Base-by-base conservation (phyloP, 2,797 vertebrate genomes). In the Hippoglossus hippoglossus region DNA sequence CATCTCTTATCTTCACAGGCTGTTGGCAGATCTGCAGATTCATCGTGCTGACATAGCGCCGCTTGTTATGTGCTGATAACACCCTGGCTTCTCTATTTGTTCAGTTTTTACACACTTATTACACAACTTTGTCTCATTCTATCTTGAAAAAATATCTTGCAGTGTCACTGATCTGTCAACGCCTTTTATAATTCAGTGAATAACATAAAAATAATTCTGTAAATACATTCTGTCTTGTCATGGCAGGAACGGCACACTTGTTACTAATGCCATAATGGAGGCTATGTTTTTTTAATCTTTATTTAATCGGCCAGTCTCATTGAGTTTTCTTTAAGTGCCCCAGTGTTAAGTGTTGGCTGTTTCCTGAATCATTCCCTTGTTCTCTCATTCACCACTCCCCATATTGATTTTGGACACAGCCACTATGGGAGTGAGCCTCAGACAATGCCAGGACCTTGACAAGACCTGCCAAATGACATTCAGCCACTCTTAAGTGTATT, bases 1-100 rank as follows among this genome's bases (percentile, higher is more conserved):
- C 53, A 39, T 64, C 44, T 71, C 28, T 75, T 81, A 75, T 81
- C 67, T 49, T 31, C 28, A 68, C 59, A 24, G 58, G 36, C 71
- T 55, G 44, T 34, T 31, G 6, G 1, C 61, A 66, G 50, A 70
- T 62, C 25, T 61, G 56, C 72, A 52, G 0, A 46, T 12, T 80
- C 79, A 81, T 75, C 15, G 44, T 46, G 44, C 44, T 16, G 5
- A 46, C 16, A n/a, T 46, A 19, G 44, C 18, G 16, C 15, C 5
- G 1, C 44, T 16, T 46, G 44, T 19, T 46, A 16, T 16, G 7
- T 19, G 16, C 16, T 46, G 44, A 46, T 46, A 46, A 46, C 5
- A 46, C 18, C 44, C 44, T 6, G 41, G 41, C 41, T 44, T 44
- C 15, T 44, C 3, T 44, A 16, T 44, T 44, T 44, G 12, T 44